These are phyloP conservation scores for Notechis scutatus DNA, from an alignment of 2,113 vertebrate genomes.

Conservation along the genomic window DNA sequence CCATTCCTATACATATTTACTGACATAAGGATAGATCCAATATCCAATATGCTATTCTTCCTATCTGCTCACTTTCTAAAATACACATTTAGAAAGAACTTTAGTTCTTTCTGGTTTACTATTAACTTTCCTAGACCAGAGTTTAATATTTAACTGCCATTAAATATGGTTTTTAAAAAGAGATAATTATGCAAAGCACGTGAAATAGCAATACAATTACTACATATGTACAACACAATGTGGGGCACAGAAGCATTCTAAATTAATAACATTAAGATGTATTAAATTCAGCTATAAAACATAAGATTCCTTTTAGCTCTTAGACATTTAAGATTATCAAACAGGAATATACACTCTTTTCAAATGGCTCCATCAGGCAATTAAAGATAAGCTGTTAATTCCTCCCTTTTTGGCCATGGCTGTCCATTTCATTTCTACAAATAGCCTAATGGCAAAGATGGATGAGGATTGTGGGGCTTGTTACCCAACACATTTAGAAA, in stretches of 20 bases:
- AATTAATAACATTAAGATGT: conserved; percentile 16
- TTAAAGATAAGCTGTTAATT: conserved; percentile 9
- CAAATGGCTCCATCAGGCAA: background rate
- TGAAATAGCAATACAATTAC: conserved; percentile 6
- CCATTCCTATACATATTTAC: background rate
- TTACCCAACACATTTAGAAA: background rate
- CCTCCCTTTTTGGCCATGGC: background rate
- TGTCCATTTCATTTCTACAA: conserved; percentile 1
- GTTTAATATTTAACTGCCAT: conserved; percentile 15
- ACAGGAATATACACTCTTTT: conserved; percentile 18
- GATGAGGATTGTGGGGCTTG: background rate
- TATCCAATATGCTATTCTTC: background rate
- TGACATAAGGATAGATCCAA: background rate
- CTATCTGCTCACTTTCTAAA: background rate
- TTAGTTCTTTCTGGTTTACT: conserved; percentile 5
- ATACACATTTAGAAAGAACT: background rate
- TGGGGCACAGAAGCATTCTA: background rate
- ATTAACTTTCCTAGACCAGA: background rate
- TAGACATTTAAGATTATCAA: background rate
- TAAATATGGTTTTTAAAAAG: conserved; percentile 23
- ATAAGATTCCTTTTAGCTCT: background rate
- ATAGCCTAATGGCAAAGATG: background rate
- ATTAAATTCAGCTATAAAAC: conserved; percentile 16
- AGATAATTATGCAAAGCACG: conserved; percentile 8
- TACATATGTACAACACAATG: background rate